Conservation (phyloP, 2,113 vertebrate genomes). For the Merops nubicus region DNA sequence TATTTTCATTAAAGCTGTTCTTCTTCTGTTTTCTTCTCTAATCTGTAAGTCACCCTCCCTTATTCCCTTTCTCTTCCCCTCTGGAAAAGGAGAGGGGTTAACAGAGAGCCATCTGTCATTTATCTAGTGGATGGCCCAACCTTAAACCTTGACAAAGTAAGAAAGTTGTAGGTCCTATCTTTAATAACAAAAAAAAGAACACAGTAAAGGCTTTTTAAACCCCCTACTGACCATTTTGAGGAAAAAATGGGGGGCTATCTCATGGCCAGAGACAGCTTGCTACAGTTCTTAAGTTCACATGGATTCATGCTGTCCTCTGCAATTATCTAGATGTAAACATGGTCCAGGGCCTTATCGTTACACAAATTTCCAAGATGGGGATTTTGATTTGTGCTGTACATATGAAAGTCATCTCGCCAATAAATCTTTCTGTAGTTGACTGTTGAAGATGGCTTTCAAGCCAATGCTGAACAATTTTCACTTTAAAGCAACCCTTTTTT, state of each 20-base stretch:
- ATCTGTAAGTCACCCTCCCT: too few relatives aligned
- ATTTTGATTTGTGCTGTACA: not conserved
- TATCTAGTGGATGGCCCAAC: too few relatives aligned
- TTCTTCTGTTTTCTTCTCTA: too few relatives aligned
- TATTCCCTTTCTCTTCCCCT: too few relatives aligned
- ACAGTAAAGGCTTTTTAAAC: not conserved
- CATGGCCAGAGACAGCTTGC: not conserved
- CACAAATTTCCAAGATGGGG: not conserved
- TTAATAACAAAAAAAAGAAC: not conserved
- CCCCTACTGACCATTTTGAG: fast-evolving
- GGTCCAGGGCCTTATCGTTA: not conserved
- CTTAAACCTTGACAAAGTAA: not conserved
- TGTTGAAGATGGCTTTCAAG: not conserved
- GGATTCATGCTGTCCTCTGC: not conserved
- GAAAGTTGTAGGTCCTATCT: not conserved
- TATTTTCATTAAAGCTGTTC: too few relatives aligned
- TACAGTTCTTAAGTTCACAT: not conserved
- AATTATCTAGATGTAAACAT: not conserved
- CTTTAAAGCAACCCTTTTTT: not conserved
- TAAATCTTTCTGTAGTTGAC: not conserved
- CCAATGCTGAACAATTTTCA: not conserved
- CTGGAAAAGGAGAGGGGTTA: too few relatives aligned
- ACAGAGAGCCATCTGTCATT: too few relatives aligned
- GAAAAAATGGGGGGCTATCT: not conserved
- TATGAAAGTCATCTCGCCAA: not conserved